These are phyloP conservation scores for Fregetta grallaria DNA, from an alignment of 2,113 vertebrate genomes.

Conservation along the genomic window DNA sequence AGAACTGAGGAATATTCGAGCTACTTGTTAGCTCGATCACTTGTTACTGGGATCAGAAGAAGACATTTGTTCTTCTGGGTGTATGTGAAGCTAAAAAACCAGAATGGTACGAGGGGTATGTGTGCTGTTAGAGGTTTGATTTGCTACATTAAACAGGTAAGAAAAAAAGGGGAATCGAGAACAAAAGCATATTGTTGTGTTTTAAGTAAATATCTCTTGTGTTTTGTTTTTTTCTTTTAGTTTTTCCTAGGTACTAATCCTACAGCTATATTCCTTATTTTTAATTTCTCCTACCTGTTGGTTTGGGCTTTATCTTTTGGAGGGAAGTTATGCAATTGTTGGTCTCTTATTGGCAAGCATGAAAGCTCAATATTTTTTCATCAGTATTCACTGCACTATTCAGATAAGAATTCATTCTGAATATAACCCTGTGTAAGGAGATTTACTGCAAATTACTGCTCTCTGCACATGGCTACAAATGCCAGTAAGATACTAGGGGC, in stretches of 20 bases:
- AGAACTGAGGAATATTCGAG: not conserved
- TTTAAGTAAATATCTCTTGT: not conserved
- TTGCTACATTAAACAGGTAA: not conserved
- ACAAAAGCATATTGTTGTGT: not conserved
- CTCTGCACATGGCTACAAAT: constrained; percentile 29
- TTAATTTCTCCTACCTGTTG: not conserved
- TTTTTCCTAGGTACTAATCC: not conserved
- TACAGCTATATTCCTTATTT: not conserved
- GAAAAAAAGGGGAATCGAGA: not conserved
- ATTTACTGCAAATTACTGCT: constrained; percentile 54
- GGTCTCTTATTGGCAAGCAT: not conserved
- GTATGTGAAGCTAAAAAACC: not conserved
- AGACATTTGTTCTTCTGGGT: not conserved
- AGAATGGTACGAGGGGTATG: not conserved
- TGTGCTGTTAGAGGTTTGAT: not conserved
- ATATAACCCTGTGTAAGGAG: not conserved
- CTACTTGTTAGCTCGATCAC: not conserved
- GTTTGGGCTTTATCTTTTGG: not conserved
- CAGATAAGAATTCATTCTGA: constrained; percentile 4
- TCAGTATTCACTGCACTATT: constrained; percentile 9
- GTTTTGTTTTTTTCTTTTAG: not conserved
- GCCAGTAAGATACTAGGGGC: not conserved
- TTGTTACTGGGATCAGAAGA: not conserved
- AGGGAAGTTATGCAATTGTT: not conserved
- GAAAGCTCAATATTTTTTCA: not conserved